These are phyloP conservation scores for Achroia grisella DNA, from an alignment of 1,140 invertebrate genomes.

Conservation along the genomic window DNA sequence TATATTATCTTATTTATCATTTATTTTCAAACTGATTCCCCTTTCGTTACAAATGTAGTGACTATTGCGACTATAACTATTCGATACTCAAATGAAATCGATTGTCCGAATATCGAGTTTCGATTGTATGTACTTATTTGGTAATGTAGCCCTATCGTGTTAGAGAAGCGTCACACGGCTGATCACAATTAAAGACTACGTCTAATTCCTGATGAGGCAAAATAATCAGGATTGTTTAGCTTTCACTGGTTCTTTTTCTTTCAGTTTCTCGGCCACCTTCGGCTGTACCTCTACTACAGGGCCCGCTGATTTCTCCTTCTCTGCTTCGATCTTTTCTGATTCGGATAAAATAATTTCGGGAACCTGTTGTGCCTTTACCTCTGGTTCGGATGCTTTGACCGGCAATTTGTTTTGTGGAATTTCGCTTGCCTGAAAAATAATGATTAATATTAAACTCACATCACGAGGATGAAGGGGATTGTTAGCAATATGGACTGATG, in stretches of 20 bases:
- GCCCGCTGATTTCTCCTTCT: constrained; percentile 11
- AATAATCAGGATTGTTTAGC: not conserved
- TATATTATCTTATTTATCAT: constrained; percentile 1
- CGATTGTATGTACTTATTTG: constrained; percentile 23
- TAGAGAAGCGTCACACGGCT: constrained; percentile 7
- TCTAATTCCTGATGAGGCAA: too few relatives aligned
- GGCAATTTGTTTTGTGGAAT: too few relatives aligned
- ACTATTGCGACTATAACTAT: constrained; percentile 23
- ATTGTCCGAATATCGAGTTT: constrained; percentile 1
- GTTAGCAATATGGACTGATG: too few relatives aligned
- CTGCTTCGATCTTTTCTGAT: constrained; percentile 28
- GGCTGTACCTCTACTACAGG: too few relatives aligned
- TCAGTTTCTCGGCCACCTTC: not conserved
- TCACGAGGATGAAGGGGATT: too few relatives aligned
- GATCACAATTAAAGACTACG: constrained; percentile 9
- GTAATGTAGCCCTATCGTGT: constrained; percentile 22
- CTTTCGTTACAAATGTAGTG: constrained; percentile 16
- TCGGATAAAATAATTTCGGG: constrained; percentile 65
- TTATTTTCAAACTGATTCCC: constrained; percentile 24
- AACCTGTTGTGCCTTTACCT: constrained; percentile 34
- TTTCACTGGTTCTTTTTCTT: constrained; percentile 3
- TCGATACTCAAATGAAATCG: not conserved
- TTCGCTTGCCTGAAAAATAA: too few relatives aligned
- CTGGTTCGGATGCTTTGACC: constrained; percentile 9
- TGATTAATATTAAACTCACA: too few relatives aligned